A percentile compares a stretch with the other conserved stretches of the same genome.
phyloP scores from a whole-genome alignment of 2,888 invertebrate genomes.

The Sinopyrophorus schimmeli region DNA sequence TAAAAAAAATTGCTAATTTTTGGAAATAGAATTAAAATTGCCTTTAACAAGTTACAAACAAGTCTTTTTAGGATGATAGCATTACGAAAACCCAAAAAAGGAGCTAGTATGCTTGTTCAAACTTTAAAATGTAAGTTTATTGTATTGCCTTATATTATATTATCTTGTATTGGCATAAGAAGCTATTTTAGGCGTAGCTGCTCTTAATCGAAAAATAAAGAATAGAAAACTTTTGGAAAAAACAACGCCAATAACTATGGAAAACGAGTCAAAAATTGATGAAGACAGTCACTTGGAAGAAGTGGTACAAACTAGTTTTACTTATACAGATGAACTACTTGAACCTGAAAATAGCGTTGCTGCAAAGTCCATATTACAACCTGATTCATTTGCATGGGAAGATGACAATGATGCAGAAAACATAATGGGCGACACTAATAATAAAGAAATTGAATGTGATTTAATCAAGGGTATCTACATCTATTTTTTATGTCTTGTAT shows the following conservation, averaged over 20 bases:
- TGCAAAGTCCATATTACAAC: too few relatives aligned
- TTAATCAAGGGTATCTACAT: too few relatives aligned
- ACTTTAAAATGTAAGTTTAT: slow-evolving; percentile 41
- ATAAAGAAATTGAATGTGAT: too few relatives aligned
- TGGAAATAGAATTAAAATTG: too few relatives aligned
- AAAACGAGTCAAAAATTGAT: not conserved
- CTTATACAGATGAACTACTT: too few relatives aligned
- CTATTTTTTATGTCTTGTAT: too few relatives aligned
- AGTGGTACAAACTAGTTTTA: not conserved
- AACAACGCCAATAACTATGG: slow-evolving; percentile 23
- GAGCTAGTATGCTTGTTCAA: slow-evolving; percentile 38
- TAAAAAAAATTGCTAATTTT: too few relatives aligned
- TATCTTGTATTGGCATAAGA: slow-evolving; percentile 7
- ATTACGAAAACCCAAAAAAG: slow-evolving; percentile 37
- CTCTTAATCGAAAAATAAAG: slow-evolving; percentile 39
- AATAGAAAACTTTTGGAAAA: slow-evolving; percentile 34
- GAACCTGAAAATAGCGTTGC: too few relatives aligned
- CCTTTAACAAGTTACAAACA: slow-evolving; percentile 1
- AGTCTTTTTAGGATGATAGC: slow-evolving; percentile 34
- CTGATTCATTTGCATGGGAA: too few relatives aligned
- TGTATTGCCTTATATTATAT: not conserved
- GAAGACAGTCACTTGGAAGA: slow-evolving; percentile 6
- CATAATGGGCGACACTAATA: too few relatives aligned
- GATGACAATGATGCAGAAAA: too few relatives aligned
- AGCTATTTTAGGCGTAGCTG: slow-evolving; percentile 38